phyloP scores from a whole-genome alignment of 1,140 invertebrate species.

The Acyrthosiphon pisum region DNA sequence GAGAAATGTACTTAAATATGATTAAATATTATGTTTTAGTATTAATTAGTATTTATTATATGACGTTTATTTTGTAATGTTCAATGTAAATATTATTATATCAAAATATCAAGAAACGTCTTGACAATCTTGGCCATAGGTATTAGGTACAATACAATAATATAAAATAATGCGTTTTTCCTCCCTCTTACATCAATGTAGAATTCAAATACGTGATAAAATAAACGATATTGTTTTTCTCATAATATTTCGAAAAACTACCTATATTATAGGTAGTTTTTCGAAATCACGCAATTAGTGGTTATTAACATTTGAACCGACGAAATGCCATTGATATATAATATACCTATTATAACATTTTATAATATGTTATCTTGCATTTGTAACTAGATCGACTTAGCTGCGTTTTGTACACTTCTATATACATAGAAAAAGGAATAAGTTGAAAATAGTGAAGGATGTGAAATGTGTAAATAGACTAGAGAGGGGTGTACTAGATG shows the following conservation, averaged over 20 bases:
- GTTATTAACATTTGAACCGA: background rate
- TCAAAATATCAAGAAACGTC: background rate
- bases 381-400: background rate
- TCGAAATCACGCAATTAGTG: too few species aligned
- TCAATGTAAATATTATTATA: background rate
- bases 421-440: too few species aligned
- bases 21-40: background rate
- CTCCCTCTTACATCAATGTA: too few species aligned
- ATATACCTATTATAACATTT: background rate
- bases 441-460: too few species aligned
- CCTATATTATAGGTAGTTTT: too few species aligned
- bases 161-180: background rate
- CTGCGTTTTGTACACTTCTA: too few species aligned
- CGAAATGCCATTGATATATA: background rate
- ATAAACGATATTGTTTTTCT: background rate
- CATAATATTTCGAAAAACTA: too few species aligned
- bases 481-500: too few species aligned
- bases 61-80: background rate
- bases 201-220: background rate
- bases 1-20: background rate
- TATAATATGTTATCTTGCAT: background rate
- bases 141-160: too few species aligned
- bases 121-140: background rate
- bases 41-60: background rate
- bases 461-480: background rate